Evolutionary conservation across 2,797 vertebrate genomes (phyloP).

Genomic region (Peromyscus eremicus): DNA sequence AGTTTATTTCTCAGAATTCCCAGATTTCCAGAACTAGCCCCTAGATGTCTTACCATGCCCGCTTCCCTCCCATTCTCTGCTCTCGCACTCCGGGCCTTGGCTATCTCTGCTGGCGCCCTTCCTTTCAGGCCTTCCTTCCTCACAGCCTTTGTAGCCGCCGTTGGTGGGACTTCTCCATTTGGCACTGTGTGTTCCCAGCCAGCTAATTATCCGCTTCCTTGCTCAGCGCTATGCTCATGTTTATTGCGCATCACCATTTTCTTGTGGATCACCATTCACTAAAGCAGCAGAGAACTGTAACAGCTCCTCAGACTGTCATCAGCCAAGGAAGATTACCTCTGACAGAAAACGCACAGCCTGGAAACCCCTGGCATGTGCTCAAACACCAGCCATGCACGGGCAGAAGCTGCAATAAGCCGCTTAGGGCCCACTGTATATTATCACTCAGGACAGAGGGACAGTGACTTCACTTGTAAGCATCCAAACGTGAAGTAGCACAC

Average conservation of each 20-base stretch:
- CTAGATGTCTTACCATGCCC: accelerated
- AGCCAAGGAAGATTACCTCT: background rate
- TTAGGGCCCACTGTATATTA: background rate
- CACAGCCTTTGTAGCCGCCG: accelerated
- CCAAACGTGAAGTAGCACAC: background rate
- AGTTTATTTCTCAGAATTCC: background rate
- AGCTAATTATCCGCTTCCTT: background rate
- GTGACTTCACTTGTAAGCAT: background rate
- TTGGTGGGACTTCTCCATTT: accelerated
- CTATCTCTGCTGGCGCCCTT: accelerated
- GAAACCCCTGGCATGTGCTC: background rate
- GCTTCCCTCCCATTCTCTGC: too few species aligned
- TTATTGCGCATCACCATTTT: accelerated
- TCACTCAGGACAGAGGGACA: background rate
- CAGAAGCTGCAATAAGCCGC: background rate
- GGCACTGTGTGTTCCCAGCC: background rate
- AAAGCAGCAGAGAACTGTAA: background rate
- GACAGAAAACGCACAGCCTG: background rate
- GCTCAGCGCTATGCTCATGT: background rate
- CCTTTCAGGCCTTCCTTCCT: accelerated
- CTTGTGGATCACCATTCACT: background rate
- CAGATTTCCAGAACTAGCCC: background rate
- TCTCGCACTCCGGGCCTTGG: background rate
- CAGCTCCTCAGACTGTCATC: accelerated
- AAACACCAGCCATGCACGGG: background rate